These are phyloP conservation scores for Homarus americanus DNA, from an alignment of 1,140 invertebrate genomes.

Conservation along the genomic window DNA sequence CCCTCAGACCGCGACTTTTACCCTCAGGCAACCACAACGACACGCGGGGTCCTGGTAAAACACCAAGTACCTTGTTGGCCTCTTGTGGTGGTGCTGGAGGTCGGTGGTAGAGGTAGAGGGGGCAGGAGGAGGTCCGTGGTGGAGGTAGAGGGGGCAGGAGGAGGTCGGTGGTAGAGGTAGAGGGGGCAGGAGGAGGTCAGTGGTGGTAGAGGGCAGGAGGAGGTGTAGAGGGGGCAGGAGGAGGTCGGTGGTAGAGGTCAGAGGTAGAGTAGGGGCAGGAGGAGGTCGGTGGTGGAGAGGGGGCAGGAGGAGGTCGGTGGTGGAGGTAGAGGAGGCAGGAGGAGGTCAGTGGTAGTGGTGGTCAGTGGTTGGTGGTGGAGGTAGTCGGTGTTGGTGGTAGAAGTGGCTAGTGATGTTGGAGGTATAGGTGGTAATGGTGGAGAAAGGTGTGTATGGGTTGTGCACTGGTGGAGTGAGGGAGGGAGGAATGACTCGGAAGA, in stretches of 20 bases:
- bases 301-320: not conserved
- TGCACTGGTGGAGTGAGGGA: not conserved
- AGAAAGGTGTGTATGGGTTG: not conserved
- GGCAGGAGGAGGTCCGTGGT: not conserved
- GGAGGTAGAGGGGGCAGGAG: not conserved
- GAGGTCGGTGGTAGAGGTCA: not conserved
- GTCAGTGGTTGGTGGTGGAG: not conserved
- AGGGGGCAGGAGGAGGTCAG: too few relatives aligned
- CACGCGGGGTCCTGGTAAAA: not conserved
- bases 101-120: not conserved
- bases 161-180: not conserved
- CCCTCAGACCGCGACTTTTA: not conserved
- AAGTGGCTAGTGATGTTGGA: not conserved
- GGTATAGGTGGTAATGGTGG: not conserved
- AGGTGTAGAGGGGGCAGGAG: not conserved
- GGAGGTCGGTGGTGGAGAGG: not conserved
- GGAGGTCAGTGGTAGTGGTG: not conserved
- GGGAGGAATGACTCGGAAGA: too few relatives aligned
- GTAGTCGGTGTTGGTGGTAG: not conserved
- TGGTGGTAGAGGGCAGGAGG: too few relatives aligned
- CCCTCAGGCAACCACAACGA: not conserved
- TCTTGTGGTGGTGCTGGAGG: slow-evolving; percentile 6
- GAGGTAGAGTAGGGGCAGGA: not conserved
- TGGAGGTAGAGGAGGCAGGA: not conserved
- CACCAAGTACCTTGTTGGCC: not conserved